These are phyloP conservation scores for Hemiscyllium ocellatum DNA, from an alignment of 2,113 vertebrate species.

Conservation along the genomic window DNA sequence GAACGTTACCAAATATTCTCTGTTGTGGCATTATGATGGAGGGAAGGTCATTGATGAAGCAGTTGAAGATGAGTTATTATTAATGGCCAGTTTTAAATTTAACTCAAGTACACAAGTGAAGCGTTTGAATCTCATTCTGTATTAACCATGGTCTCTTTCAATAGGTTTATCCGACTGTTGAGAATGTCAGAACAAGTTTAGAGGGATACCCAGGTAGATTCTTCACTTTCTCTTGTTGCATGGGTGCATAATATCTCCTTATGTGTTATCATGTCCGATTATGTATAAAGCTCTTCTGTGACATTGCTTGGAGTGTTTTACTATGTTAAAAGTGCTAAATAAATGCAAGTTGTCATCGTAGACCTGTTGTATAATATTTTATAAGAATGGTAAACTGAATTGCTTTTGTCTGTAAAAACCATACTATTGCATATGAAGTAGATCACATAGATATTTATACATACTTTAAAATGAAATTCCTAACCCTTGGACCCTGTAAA, in stretches of 20 bases:
- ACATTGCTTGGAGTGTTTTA: neutral
- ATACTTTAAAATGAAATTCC: neutral
- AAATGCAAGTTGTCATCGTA: neutral
- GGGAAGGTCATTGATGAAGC: no score
- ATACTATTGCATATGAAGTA: neutral
- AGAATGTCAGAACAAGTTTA: slow-evolving; percentile 87
- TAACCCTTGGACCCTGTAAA: neutral
- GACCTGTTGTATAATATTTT: neutral
- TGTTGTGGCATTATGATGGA: no score
- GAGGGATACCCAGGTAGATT: slow-evolving; percentile 89
- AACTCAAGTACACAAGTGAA: neutral
- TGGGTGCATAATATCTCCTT: neutral
- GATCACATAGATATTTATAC: neutral
- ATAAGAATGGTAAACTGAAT: neutral
- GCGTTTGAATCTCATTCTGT: neutral
- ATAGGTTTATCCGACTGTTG: slow-evolving; percentile 89
- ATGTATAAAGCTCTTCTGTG: neutral
- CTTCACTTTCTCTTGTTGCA: neutral
- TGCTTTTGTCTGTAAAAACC: neutral
- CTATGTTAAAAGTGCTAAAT: neutral
- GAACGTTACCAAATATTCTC: no score
- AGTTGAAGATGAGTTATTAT: no score
- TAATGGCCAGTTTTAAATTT: neutral
- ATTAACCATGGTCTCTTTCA: neutral
- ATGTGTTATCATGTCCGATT: neutral